Conservation (phyloP, 1,140 invertebrate species). For the Hermetia illucens region DNA sequence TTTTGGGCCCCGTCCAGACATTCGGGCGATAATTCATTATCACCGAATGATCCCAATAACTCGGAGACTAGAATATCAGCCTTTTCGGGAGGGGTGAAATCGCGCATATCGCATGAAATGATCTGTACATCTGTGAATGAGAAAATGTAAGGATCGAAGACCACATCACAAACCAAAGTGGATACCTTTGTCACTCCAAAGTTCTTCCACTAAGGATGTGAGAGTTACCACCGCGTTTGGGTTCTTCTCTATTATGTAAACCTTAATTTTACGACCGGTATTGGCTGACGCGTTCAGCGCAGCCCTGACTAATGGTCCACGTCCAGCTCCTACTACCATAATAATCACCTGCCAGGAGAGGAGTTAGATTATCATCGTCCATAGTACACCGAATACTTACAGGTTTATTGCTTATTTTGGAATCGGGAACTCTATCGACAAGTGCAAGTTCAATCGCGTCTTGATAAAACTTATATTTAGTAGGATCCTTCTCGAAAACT, state of each 20-base stretch:
- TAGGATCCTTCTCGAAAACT: slow-evolving; percentile 95
- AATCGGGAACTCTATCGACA: slow-evolving; percentile 29
- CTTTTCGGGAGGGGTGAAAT: slow-evolving; percentile 62
- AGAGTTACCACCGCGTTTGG: slow-evolving; percentile 89
- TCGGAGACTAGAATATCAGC: slow-evolving; percentile 96
- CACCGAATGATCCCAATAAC: slow-evolving; percentile 92
- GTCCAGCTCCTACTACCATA: slow-evolving; percentile 89
- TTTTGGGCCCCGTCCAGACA: slow-evolving; percentile 91
- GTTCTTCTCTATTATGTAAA: slow-evolving; percentile 99
- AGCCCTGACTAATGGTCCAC: slow-evolving; percentile 84
- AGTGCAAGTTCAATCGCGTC: slow-evolving; percentile 66
- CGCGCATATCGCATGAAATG: slow-evolving; percentile 83
- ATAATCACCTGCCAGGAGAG: slow-evolving; percentile 40
- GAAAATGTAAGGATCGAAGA: background rate
- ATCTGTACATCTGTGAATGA: slow-evolving; percentile 40
- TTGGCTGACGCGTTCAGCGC: slow-evolving; percentile 60
- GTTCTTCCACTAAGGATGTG: slow-evolving; percentile 59
- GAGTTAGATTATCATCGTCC: background rate
- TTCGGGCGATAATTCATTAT: slow-evolving; percentile 98
- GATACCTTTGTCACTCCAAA: slow-evolving; percentile 58
- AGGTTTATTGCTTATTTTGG: slow-evolving; percentile 18
- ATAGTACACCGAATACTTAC: slow-evolving; percentile 10
- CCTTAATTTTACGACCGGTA: slow-evolving; percentile 37
- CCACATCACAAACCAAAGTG: no score
- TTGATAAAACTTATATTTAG: slow-evolving; percentile 92